Percentiles rank a stretch among this genome's conserved stretches.
phyloP scores from a whole-genome alignment of 2,888 invertebrate genomes.

The Drosophila tanythrix region DNA sequence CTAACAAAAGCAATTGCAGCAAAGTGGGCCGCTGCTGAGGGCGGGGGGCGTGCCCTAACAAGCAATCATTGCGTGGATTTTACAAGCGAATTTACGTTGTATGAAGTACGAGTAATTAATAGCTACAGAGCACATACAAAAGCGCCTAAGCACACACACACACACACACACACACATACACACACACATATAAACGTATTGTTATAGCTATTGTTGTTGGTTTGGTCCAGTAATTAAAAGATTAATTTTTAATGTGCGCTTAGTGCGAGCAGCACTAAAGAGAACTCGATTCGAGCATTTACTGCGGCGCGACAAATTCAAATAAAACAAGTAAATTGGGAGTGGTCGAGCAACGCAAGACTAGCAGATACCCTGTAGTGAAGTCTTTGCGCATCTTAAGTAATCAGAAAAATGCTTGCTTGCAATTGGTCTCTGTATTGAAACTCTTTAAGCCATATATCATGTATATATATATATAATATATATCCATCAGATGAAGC shows the following conservation, averaged over 20 bases:
- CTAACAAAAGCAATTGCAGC: constrained; percentile 39
- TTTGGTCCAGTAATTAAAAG: constrained; percentile 69
- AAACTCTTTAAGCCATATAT: neutral
- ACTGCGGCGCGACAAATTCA: constrained; percentile 20
- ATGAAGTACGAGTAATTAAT: constrained; percentile 52
- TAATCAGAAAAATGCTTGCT: neutral
- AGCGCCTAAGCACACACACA: constrained; percentile 31
- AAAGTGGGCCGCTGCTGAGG: constrained; percentile 16
- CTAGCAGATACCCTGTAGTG: neutral
- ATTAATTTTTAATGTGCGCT: constrained; percentile 76
- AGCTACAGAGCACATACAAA: constrained; percentile 40
- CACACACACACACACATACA: constrained; percentile 12
- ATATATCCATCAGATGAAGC: neutral
- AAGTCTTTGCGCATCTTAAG: neutral
- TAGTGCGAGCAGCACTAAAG: constrained; percentile 39
- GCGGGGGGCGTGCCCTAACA: constrained; percentile 9
- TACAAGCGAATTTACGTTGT: constrained; percentile 22
- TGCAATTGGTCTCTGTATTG: neutral
- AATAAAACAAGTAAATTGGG: neutral
- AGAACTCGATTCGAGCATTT: constrained; percentile 25
- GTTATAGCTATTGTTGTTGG: constrained; percentile 26
- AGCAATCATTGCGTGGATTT: constrained; percentile 22
- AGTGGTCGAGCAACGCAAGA: neutral
- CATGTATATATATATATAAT: neutral
- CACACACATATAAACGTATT: constrained; percentile 7